Evolutionary conservation across 2,888 invertebrate genomes (phyloP), one percentile per base, ranked within the genome.

Genomic region (Stenolophus ochropezus): DNA sequence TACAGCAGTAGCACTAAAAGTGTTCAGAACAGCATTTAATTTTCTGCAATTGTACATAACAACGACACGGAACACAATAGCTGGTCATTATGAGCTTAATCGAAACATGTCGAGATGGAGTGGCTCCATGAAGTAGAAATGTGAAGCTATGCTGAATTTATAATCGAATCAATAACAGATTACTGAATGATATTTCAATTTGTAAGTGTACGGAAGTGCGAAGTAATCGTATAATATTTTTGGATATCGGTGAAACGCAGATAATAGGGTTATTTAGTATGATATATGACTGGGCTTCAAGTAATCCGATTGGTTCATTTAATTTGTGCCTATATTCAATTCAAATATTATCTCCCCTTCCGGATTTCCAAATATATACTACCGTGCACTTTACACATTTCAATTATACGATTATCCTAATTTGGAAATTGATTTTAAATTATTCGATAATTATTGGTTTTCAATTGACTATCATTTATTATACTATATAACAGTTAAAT

Each of bases 221-320:
- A 61, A 61, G 61, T 61, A 61, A 61, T 61, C 69, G 33, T 42
- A 14, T 69, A 69, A 69, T 69, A 69, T 69, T 69, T 69, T 47
- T 20, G 69, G 69, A 47, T 69, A 69, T 42, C n/a, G 18, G 69
- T 69, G 42, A 33, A 69, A 6, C 33, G 42, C 42, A 69, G 33
- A 8, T 69, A 69, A 42, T 42, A 20, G 33, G 69, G 42, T 18
- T 47, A 69, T 69, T 42, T 69, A 33, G 20, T 33, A 69, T 33
- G 69, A 69, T 69, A 69, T 69, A 69, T 69, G 33, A 18, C 69
- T 0, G 3, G 16, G 42, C 33, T 69, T 42, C 20, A 20, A 69
- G 11, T 42, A 69, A 69, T 69, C 69, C 69, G 69, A 69, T 69
- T 69, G 14, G 33, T 16, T 69, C 18, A 16, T 69, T 33, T 42